phyloP scores from a whole-genome alignment of 2,113 vertebrate species.

The Pterophyllum scalare region DNA sequence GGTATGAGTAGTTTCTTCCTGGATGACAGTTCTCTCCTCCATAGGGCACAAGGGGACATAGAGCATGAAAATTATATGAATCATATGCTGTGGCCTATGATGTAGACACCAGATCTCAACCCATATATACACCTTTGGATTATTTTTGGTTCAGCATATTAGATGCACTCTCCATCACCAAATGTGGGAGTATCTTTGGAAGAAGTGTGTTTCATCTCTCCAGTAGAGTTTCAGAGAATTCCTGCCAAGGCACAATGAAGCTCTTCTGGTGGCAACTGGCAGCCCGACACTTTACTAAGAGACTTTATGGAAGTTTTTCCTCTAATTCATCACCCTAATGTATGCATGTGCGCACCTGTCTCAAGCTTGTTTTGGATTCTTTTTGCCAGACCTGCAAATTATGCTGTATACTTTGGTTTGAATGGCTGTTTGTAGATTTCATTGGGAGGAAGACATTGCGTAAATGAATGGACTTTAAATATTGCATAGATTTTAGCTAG shows the following conservation, averaged over 20 bases:
- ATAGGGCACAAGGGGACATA: background rate
- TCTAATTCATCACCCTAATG: background rate
- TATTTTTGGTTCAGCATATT: background rate
- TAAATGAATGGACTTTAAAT: constrained; percentile 38
- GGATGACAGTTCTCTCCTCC: background rate
- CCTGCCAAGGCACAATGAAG: background rate
- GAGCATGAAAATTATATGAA: background rate
- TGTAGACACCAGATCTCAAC: background rate
- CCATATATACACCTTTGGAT: background rate
- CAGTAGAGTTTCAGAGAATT: background rate
- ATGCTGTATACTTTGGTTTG: background rate
- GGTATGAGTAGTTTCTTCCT: background rate
- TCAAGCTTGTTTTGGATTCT: background rate
- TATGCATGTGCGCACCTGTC: background rate
- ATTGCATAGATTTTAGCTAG: constrained; percentile 31
- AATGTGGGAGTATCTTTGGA: constrained; percentile 3
- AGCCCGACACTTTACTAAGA: background rate
- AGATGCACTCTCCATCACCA: background rate
- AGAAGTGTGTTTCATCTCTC: background rate
- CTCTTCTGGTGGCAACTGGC: background rate
- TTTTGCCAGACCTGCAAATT: background rate
- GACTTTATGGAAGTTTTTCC: background rate
- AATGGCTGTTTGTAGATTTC: background rate
- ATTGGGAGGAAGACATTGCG: background rate
- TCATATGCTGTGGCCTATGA: constrained; percentile 1